phyloP scores from a whole-genome alignment of 2,888 invertebrate genomes.

The Atrina japonica region DNA sequence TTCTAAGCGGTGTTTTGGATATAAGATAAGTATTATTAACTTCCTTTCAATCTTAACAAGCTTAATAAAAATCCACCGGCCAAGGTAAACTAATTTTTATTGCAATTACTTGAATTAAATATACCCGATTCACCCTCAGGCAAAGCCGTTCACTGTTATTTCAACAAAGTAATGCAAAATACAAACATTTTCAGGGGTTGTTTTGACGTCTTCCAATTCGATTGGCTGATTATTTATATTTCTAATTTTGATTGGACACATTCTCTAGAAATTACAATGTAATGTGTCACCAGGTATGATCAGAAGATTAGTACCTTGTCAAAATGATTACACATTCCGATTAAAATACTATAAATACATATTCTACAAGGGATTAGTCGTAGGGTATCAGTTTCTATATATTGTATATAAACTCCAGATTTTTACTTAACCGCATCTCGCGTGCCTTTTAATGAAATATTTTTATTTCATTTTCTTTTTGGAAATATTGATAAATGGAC shows the following conservation, averaged over 20 bases:
- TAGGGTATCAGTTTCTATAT: not conserved
- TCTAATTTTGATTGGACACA: conserved; percentile 10
- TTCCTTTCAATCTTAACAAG: conserved; percentile 11
- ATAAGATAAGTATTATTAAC: conserved; percentile 6
- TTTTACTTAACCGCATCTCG: conserved; percentile 12
- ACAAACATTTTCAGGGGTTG: conserved; percentile 9
- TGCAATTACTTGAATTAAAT: conserved; percentile 17
- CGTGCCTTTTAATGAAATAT: conserved; percentile 36
- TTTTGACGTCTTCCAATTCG: not conserved
- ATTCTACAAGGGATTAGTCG: conserved; percentile 13
- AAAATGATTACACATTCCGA: conserved; percentile 33
- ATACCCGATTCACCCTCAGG: conserved; percentile 3
- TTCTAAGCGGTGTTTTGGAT: too few species aligned
- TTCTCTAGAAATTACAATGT: not conserved
- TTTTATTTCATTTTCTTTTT: conserved; percentile 44
- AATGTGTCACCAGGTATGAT: not conserved
- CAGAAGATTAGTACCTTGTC: conserved; percentile 22
- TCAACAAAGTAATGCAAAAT: conserved; percentile 17
- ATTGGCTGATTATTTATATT: not conserved
- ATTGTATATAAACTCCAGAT: too few species aligned
- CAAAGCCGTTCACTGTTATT: conserved; percentile 13
- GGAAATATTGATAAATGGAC: conserved; percentile 38
- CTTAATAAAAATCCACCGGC: conserved; percentile 15
- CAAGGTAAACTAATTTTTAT: conserved; percentile 1
- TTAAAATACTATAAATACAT: conserved; percentile 20